Evolutionary conservation across 2,888 invertebrate genomes (phyloP), one percentile per base, ranked within the genome.

Genomic region (Leptarthrus brevirostris): DNA sequence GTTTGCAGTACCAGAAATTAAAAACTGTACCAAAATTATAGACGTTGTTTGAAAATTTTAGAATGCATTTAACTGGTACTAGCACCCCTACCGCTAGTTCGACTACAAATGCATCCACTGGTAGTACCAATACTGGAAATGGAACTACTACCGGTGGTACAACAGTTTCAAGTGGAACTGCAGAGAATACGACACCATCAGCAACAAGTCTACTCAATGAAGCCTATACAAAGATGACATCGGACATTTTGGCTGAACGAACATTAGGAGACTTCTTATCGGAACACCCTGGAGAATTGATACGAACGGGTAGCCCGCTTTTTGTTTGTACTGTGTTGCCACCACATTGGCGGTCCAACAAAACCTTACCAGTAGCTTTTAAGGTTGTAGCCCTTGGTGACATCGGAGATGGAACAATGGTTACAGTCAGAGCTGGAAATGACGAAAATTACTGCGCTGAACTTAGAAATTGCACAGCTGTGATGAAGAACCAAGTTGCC

Each of bases 391-490:
- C 97, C 3, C 87, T 98, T 72, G 96, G 97, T 8, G 97, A 97
- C 80, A 92, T 98, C 18, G 93, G 93, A 79, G 98, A 99, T 83
- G 98, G 98, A 1, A 99, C 98, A 36, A 88, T 95, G 86, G 98
- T 99, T 78, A 95, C 95, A 6, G 95, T 99, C 44, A 87, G 94
- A 49, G 98, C 98, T 16, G 98, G 98, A 18, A 99, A 99, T 86
- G 98, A 99, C 82, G 98, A 99, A 86, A 98, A 98, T 87, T 96
- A 92, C 84, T 96, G 95, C 83, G 98, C 96, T 47, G 98, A 99
- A 85, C 86, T 98, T 79, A 87, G 97, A 81, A 99, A 99, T 86
- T 93, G 93, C 80, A 94, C 95, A 69, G 96, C 98, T 34, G 92
- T 97, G 81, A 96, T 98, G 94, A 97, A 97, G 88, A 97, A 97